Evolutionary conservation across 2,113 vertebrate species (phyloP).

Genomic region (Ophthalmotilapia sp.): DNA sequence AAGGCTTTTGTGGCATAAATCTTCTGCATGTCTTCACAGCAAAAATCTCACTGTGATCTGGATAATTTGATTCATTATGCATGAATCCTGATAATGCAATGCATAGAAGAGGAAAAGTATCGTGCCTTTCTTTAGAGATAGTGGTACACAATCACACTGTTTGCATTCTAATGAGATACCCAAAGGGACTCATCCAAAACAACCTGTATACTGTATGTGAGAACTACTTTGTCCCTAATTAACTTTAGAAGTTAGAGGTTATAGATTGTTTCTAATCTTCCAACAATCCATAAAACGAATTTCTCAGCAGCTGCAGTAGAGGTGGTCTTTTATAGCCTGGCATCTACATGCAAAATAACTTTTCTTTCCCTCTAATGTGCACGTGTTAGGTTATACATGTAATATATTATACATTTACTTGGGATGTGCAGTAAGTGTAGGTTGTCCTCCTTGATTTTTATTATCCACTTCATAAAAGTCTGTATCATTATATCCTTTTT

Average conservation of each 20-base stretch:
- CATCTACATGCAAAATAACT: neutral
- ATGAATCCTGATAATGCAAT: neutral
- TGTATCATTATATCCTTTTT: neutral
- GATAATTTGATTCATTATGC: slow-evolving; percentile 8
- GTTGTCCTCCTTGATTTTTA: neutral
- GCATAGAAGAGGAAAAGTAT: neutral
- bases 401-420: neutral
- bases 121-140: neutral
- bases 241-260: slow-evolving; percentile 24
- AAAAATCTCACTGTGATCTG: neutral
- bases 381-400: neutral
- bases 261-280: slow-evolving; percentile 7
- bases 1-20: neutral
- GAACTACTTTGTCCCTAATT: slow-evolving; percentile 12
- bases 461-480: neutral
- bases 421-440: neutral
- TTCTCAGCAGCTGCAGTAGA: neutral
- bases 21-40: neutral
- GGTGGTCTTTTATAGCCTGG: neutral
- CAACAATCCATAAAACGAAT: neutral
- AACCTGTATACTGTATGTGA: neutral
- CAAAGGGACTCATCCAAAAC: neutral
- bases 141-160: slow-evolving; percentile 6
- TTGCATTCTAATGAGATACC: slow-evolving; percentile 34
- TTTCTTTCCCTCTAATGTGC: neutral